Percentiles rank a stretch among this genome's conserved stretches.
These are phyloP conservation scores for Saxicola maurus DNA, from an alignment of 2,797 vertebrate species.

Conservation along the genomic window DNA sequence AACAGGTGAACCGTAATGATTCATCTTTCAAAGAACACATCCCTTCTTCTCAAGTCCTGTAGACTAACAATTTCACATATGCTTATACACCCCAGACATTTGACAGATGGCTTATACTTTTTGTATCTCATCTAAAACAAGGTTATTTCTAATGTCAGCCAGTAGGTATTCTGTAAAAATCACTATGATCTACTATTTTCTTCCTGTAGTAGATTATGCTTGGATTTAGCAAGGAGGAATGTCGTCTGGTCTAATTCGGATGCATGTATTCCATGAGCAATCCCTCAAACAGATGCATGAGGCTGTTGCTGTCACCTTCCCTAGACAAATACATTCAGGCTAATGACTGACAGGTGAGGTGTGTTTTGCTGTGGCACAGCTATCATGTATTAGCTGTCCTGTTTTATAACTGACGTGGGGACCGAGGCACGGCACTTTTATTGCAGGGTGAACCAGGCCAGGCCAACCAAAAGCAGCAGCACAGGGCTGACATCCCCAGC, in stretches of 20 bases:
- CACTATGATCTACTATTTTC: background rate
- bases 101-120: background rate
- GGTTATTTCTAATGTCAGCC: background rate
- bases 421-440: background rate
- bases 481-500: background rate
- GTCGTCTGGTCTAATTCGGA: background rate
- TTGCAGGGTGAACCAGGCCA: background rate
- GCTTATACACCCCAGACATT: background rate
- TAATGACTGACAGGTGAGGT: background rate
- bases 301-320: background rate
- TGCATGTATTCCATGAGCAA: background rate
- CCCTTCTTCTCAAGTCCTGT: background rate
- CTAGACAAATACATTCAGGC: background rate
- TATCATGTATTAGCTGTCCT: background rate
- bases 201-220: background rate
- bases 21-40: background rate
- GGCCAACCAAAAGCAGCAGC: background rate
- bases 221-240: background rate
- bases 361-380: background rate
- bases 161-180: background rate
- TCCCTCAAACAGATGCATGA: background rate
- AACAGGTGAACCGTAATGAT: background rate
- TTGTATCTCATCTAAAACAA: background rate
- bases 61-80: background rate
- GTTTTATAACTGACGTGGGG: background rate